Conservation (phyloP, 2,797 vertebrate species). For the Siniperca scherzeri region DNA sequence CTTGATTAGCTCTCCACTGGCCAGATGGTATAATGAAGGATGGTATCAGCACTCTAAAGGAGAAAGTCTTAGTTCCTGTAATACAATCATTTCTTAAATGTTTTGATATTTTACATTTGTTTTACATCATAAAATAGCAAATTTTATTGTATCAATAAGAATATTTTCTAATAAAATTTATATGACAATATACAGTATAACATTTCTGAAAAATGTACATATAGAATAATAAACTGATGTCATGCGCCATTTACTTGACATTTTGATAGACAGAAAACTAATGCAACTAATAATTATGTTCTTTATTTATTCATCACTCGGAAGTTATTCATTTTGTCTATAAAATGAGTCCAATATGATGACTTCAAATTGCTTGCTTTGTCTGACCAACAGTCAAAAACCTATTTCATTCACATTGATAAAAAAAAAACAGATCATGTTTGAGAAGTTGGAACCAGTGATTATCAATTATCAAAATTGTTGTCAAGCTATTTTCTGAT, state of each 20-base stretch:
- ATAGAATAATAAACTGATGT: neutral
- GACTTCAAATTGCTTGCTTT: neutral
- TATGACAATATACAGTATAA: neutral
- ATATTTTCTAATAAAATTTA: neutral
- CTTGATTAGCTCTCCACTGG: conserved; percentile 75
- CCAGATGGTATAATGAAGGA: conserved; percentile 66
- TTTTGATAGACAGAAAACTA: neutral
- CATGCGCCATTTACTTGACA: neutral
- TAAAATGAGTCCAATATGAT: neutral
- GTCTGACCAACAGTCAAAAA: neutral
- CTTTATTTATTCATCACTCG: neutral
- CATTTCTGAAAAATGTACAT: too few species aligned
- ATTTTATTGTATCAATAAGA: neutral
- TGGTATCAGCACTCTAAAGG: conserved; percentile 56
- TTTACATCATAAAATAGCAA: neutral
- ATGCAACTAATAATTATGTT: neutral
- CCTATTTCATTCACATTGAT: neutral
- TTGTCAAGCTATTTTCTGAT: neutral
- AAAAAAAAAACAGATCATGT: neutral
- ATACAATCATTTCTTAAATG: conserved; percentile 7
- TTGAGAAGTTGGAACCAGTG: neutral
- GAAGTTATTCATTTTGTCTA: neutral
- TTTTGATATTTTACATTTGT: neutral
- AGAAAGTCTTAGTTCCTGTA: conserved; percentile 28
- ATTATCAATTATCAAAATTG: neutral